These are phyloP conservation scores for Panagrolaimus sp. DNA, from an alignment of 1,140 invertebrate genomes.

Conservation along the genomic window DNA sequence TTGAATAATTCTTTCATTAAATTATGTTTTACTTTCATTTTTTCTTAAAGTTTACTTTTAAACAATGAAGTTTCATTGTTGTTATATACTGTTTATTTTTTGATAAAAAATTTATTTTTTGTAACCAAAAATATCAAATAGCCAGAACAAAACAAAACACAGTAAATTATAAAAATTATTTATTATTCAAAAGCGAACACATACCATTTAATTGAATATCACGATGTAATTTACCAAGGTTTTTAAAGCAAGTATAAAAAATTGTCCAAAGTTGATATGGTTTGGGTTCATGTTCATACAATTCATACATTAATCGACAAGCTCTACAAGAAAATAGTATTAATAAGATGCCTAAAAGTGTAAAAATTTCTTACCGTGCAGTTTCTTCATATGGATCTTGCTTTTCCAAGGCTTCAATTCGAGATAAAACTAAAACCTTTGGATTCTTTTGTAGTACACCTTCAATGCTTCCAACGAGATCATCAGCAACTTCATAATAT, in stretches of 20 bases:
- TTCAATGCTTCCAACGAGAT: conserved; percentile 23
- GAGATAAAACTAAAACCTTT: neutral
- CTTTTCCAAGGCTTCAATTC: conserved; percentile 13
- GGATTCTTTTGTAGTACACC: conserved; percentile 36
- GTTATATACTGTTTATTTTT: too few relatives aligned
- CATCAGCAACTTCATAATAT: conserved; percentile 18
- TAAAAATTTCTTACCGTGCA: conserved; percentile 13
- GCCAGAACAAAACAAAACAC: too few relatives aligned
- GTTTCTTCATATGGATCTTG: conserved; percentile 28
- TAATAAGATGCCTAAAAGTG: neutral
- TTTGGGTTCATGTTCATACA: too few relatives aligned
- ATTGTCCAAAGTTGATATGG: neutral
- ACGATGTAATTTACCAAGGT: conserved; percentile 26
- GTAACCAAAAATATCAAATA: too few relatives aligned
- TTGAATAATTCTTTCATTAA: too few relatives aligned
- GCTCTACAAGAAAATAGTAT: neutral
- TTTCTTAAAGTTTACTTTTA: too few relatives aligned
- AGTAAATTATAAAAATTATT: too few relatives aligned
- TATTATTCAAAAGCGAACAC: too few relatives aligned
- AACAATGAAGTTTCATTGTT: too few relatives aligned
- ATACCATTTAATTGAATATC: conserved; percentile 23
- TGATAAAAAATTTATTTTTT: too few relatives aligned
- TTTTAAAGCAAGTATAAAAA: conserved; percentile 14
- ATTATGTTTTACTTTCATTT: too few relatives aligned
- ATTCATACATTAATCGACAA: neutral